These are phyloP conservation scores for Halisarca cf. caerulea DNA, from an alignment of 37 sponge, comb jelly and placozoan species.

Conservation along the genomic window DNA sequence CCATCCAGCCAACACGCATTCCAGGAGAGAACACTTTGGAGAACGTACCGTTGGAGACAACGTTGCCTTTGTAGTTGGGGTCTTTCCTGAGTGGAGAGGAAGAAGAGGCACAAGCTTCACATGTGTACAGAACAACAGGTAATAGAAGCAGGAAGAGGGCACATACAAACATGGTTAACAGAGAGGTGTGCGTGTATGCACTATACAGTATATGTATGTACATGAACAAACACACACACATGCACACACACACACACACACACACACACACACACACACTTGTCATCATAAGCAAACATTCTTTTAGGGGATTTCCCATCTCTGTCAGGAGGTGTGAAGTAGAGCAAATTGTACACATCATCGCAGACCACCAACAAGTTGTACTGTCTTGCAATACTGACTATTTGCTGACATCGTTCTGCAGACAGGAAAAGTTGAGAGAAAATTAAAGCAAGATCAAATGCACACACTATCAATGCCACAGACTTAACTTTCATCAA, in stretches of 20 bases:
- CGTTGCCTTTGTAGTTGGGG: slow-evolving; percentile 72
- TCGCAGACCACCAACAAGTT: slow-evolving; percentile 77
- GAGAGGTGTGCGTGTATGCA: neutral
- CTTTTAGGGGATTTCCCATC: slow-evolving; percentile 34
- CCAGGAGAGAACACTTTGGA: slow-evolving; percentile 90
- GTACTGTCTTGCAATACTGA: slow-evolving; percentile 71
- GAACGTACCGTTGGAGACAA: slow-evolving; percentile 78
- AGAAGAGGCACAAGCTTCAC: neutral
- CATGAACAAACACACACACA: slow-evolving; percentile 39
- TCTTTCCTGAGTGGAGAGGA: slow-evolving; percentile 37
- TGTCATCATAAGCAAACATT: slow-evolving; percentile 71
- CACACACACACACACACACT: slow-evolving; percentile 39
- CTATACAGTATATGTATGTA: neutral
- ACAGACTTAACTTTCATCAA: no score
- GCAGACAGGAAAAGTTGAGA: neutral
- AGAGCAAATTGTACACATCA: slow-evolving; percentile 86
- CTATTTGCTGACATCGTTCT: slow-evolving; percentile 66
- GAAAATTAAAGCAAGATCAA: no score
- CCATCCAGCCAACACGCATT: slow-evolving; percentile 81
- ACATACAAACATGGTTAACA: neutral
- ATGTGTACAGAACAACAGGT: neutral
- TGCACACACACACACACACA: slow-evolving; percentile 55
- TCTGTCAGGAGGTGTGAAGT: slow-evolving; percentile 33
- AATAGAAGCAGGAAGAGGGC: neutral
- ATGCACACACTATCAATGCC: no score